Base-by-base conservation (phyloP, 2,888 invertebrate species). In the Philereme vetulata region DNA sequence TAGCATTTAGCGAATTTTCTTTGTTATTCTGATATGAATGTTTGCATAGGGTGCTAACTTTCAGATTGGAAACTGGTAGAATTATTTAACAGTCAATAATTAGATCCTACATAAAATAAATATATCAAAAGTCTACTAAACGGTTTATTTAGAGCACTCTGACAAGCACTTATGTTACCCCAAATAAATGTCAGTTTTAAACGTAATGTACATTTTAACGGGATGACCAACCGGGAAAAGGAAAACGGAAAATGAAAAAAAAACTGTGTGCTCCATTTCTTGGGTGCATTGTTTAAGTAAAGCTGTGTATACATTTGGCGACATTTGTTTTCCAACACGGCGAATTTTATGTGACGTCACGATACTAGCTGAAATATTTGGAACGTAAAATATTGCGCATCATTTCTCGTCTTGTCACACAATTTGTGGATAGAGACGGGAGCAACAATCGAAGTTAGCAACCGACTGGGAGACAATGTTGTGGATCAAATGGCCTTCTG, bases 171-270 rank as follows among this genome's bases (percentile, higher is more conserved):
- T 54, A 56, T 46, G 57, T 56, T 60, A 55, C 56, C 58, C 35
- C 59, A 59, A 55, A 60, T 56, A 62, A 64, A 65, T 47, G 56
- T 56, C 63, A n/a, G 53, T 42, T 51, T 62, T 57, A 57, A 64
- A 61, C 45, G 42, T 52, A 56, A 54, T 43, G 45, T 56, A 60
- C 49, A 61, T 61, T 55, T 59, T 54, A 59, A 57, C 56, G 6
- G n/a, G 40, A 48, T 68, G 66, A 64, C 60, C 60, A 64, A 63
- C 54, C 64, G 56, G 50, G 59, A 57, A 61, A 61, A 60, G 53
- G 32, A 46, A 43, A 43, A 38, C 11, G 42, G 34, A 57, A 53
- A 57, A 59, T 44, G 40, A 45, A 42, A 48, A 60, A 49, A 47
- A 47, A 49, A 49, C 42, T 50, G 42, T 11, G 42, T 58, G 62